Base-by-base conservation (phyloP, 2,113 vertebrate genomes). In the Thalassarche chlororhynchos region DNA sequence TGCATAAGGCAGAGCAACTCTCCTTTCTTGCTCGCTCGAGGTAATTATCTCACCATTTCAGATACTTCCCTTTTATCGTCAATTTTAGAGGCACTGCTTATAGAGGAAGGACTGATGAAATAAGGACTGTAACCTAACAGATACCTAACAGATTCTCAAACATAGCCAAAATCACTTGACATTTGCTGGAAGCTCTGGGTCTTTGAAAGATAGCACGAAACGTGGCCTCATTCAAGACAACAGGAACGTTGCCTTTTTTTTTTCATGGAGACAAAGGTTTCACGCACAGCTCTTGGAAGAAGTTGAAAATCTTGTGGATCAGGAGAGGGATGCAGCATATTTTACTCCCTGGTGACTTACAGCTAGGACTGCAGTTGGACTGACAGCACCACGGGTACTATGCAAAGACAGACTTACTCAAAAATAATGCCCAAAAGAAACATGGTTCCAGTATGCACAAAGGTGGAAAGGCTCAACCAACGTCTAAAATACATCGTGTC, bases 321-420 rank as follows among this genome's bases (percentile, higher is more conserved):
- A 34, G 51, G 14, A 87, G 70, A 80, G 13, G 10, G 29, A 32
- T 13, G 32, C 8, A 19, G 19, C 18, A 2, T 16, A 7, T 46
- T 80, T 57, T 61, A 15, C 19, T 52, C 47, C 69, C 29, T 55
- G 19, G 17, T 4, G 38, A 70, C 71, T 44, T 38, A 46, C 13
- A 44, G 20, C 6, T 28, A 18, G 12, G 24, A 82, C 42, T 55
- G 65, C 64, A 91, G 61, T 9, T 65, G 7, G 44, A 89, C 32
- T 42, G 23, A 38, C 1, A 10, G 32, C 32, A 49, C 8, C 36
- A 32, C 0, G 0, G 10, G 0, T 9, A 14, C 42, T 57, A 25
- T 2, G 8, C 10, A 3, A 78, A 89, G 28, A 66, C 20, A 60
- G 11, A 21, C 31, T 47, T 16, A 17, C 0, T 26, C 1, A 61